These are phyloP conservation scores for Papilio machaon DNA, from an alignment of 1,140 invertebrate species.

Conservation along the genomic window DNA sequence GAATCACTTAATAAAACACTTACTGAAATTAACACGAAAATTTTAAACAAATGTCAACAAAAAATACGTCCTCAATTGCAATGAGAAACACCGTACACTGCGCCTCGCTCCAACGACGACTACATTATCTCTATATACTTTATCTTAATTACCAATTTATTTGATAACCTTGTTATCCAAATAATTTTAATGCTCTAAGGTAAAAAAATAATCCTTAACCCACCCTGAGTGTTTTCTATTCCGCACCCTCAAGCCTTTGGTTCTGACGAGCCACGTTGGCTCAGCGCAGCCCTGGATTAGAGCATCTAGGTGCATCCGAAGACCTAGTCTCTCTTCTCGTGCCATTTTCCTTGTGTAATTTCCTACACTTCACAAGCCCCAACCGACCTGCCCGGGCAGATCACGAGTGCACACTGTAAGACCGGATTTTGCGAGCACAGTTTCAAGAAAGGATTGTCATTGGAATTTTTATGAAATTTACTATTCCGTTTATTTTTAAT, in stretches of 20 bases:
- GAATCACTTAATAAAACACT: neutral
- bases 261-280: neutral
- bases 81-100: neutral
- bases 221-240: neutral
- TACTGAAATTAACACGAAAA: neutral
- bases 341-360: neutral
- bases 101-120: neutral
- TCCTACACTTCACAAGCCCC: neutral
- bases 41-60: neutral
- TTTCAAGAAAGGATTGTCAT: constrained; percentile 17
- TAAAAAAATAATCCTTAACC: neutral
- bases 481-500: constrained; percentile 1
- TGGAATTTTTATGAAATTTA: neutral
- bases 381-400: neutral
- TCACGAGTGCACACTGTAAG: neutral
- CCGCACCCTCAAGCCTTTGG: neutral
- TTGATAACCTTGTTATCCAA: neutral
- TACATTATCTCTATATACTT: neutral
- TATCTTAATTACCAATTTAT: constrained; percentile 2
- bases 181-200: neutral
- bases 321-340: neutral
- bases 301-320: neutral
- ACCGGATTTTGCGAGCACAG: neutral
- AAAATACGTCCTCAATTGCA: neutral
- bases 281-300: neutral